Conservation (phyloP, 2,113 vertebrate species). For the Myrmecobius fasciatus region DNA sequence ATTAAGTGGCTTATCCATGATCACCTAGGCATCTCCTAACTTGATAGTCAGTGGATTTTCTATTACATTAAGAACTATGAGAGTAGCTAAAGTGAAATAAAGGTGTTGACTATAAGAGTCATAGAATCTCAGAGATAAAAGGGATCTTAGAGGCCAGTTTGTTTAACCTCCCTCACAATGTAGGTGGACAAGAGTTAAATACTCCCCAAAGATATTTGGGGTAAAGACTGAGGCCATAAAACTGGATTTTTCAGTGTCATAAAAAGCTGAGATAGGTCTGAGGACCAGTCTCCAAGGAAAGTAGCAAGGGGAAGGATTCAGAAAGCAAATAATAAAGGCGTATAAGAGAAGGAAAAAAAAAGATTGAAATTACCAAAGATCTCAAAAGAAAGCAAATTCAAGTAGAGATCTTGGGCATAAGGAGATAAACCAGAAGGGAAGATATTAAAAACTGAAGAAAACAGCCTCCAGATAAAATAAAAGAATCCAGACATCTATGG, state of each 20-base stretch:
- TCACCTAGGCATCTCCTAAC: not conserved
- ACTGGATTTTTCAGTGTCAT: not conserved
- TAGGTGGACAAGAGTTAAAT: too few species aligned
- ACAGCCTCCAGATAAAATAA: not conserved
- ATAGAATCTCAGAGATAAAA: not conserved
- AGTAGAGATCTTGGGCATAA: not conserved
- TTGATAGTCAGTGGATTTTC: not conserved
- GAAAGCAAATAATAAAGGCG: not conserved
- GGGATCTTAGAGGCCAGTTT: not conserved
- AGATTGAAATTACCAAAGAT: not conserved
- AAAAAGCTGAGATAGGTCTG: not conserved
- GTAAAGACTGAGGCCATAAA: not conserved
- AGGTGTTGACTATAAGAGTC: not conserved
- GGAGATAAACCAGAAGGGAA: not conserved
- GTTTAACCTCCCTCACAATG: too few species aligned
- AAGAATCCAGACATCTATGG: not conserved
- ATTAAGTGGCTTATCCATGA: not conserved
- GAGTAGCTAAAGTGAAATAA: not conserved
- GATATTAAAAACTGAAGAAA: not conserved
- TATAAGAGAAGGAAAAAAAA: not conserved
- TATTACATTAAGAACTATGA: not conserved
- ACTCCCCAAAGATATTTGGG: not conserved
- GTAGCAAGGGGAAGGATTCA: not conserved
- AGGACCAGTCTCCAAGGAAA: not conserved
- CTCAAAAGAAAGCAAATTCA: not conserved